Evolutionary conservation across 2,888 invertebrate species (phyloP), one percentile per base, ranked within the genome.

Genomic region (Idaea biselata): DNA sequence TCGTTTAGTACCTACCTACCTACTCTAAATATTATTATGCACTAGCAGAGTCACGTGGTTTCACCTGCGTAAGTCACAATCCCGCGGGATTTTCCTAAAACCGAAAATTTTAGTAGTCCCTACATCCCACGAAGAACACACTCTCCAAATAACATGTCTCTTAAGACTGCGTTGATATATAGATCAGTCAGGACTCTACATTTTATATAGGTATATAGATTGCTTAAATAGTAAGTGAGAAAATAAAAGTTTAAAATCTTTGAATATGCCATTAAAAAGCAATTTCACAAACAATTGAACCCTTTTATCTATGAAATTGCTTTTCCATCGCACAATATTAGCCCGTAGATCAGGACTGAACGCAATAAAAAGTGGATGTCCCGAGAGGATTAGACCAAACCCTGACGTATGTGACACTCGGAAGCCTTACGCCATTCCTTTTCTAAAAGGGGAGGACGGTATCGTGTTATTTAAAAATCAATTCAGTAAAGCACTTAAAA

Each of bases 351-450:
- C 90, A 91, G 86, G 85, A 83, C 80, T 80, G 82, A 84, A 82
- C 73, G 88, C 86, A 91, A 91, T 91, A 91, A 91, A 89, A 90
- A 88, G 87, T 82, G 87, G 81, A 84, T 79, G 83, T 86, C 88
- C 90, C 88, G 71, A 76, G 79, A 82, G 89, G 89, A 90, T 91
- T 89, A 89, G 84, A 82, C 79, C 84, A 88, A 89, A 89, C 87
- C 85, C 88, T 90, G 90, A 91, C 86, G 80, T 85, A 91, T 90
- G 91, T 86, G 91, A 89, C 90, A 83, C 73, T 77, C 80, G 79
- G 82, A 88, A 89, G 87, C 87, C 86, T 88, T 82, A 82, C 81
- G 79, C 83, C 77, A 80, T 86, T 82, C 78, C 84, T 85, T 85
- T 79, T 44, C 44, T 73, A 68, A 64, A 76, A 80, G 82, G 88